Evolutionary conservation across 2,113 vertebrate species (phyloP).

Genomic region (Andinoacara biseriatus): DNA sequence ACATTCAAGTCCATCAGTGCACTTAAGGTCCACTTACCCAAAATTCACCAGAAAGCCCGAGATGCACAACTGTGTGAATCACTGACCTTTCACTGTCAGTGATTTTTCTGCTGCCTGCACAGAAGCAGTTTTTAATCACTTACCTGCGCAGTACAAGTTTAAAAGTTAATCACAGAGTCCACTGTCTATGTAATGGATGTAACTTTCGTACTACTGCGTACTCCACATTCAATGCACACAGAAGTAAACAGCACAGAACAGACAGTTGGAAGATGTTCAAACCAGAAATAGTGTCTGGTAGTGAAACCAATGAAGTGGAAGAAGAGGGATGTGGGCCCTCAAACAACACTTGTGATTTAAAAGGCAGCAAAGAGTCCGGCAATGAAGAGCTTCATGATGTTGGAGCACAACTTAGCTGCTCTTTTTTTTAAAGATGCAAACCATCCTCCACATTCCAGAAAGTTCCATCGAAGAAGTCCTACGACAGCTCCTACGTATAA

Average conservation of each 20-base stretch:
- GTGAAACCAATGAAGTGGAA: neutral
- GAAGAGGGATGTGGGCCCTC: neutral
- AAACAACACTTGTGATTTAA: neutral
- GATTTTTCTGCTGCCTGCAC: constrained; percentile 2
- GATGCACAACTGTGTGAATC: neutral
- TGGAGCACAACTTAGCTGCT: neutral
- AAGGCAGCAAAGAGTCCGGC: neutral
- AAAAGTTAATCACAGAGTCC: constrained; percentile 19
- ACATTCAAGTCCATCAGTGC: neutral
- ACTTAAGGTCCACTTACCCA: neutral
- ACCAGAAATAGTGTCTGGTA: constrained; percentile 6
- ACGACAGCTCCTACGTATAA: neutral
- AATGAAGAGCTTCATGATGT: neutral
- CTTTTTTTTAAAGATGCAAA: neutral
- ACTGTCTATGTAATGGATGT: constrained; percentile 1
- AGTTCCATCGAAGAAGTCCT: constrained; percentile 3
- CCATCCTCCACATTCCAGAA: neutral
- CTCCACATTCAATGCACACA: constrained; percentile 23
- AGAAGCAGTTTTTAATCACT: neutral
- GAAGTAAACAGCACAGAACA: constrained; percentile 21
- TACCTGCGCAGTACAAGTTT: constrained; percentile 9
- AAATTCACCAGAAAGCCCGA: neutral
- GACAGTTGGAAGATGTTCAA: constrained; percentile 6
- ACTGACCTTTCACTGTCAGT: too few relatives aligned
- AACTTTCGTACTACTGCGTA: constrained; percentile 12